A percentile compares a stretch with the other conserved stretches of the same genome.
phyloP scores from a whole-genome alignment of 2,888 invertebrate species.

The Mantis religiosa region DNA sequence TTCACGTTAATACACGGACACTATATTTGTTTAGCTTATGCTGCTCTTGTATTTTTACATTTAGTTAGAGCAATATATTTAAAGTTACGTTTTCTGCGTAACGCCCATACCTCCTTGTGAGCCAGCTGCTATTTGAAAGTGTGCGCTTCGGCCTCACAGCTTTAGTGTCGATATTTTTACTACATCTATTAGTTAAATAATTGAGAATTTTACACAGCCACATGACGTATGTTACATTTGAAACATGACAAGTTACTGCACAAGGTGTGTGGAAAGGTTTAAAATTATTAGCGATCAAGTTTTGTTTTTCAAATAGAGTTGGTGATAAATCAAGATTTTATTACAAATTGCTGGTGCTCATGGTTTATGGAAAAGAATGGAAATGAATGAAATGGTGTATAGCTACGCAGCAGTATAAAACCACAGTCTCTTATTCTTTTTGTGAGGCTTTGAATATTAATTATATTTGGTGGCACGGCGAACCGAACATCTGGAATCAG shows the following conservation, averaged over 20 bases:
- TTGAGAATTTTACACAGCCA: neutral
- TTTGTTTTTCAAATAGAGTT: neutral
- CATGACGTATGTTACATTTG: neutral
- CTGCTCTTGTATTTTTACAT: no score
- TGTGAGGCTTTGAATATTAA: neutral
- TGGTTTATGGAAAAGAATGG: neutral
- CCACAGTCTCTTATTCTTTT: neutral
- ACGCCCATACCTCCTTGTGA: no score
- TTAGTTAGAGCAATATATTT: no score
- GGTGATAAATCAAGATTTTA: neutral
- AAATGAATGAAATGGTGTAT: neutral
- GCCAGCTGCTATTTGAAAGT: no score
- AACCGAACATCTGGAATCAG: neutral
- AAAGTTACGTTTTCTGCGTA: no score
- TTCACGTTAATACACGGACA: no score
- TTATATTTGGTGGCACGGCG: neutral
- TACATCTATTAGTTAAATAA: neutral
- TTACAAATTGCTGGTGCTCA: neutral
- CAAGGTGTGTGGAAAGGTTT: neutral
- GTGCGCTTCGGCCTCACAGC: no score
- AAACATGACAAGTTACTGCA: neutral
- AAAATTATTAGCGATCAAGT: neutral
- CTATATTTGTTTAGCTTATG: no score
- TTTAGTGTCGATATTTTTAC: no score
- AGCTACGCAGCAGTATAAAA: neutral